Conservation (phyloP, 2,888 invertebrate species). For the Spicauda simplicius region DNA sequence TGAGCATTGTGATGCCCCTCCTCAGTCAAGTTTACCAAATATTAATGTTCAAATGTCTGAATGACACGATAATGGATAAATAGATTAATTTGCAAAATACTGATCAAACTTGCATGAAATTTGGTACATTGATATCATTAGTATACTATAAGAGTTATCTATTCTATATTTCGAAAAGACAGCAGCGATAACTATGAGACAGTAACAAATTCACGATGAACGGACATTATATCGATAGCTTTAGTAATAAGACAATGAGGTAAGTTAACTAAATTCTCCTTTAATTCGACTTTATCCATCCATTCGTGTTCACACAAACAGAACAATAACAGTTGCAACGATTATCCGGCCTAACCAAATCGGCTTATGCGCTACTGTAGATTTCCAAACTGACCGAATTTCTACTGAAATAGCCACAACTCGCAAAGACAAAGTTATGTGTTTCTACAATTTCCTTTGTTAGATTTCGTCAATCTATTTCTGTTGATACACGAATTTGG, state of each 20-base stretch:
- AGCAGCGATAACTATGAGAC: neutral
- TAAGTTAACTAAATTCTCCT: neutral
- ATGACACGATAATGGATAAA: no score
- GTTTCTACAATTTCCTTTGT: neutral
- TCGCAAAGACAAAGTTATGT: slow-evolving; percentile 14
- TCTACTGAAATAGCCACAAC: slow-evolving; percentile 41
- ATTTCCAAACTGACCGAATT: slow-evolving; percentile 48
- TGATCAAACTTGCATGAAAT: no score
- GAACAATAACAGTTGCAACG: slow-evolving; percentile 52
- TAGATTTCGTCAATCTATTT: slow-evolving; percentile 1
- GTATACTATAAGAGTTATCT: no score
- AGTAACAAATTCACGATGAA: neutral
- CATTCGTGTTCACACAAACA: slow-evolving; percentile 36
- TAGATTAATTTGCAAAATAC: no score
- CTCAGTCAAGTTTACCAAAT: no score
- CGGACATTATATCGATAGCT: neutral
- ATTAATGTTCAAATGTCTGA: no score
- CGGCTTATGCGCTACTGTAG: slow-evolving; percentile 51
- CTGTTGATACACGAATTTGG: neutral
- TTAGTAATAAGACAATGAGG: neutral
- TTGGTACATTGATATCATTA: no score
- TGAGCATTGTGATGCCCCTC: no score
- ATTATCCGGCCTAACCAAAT: slow-evolving; percentile 65
- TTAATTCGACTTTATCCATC: slow-evolving; percentile 4
- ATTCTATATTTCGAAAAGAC: neutral